These are phyloP conservation scores for Amiota mariae DNA, from an alignment of 2,888 invertebrate species.

Conservation along the genomic window DNA sequence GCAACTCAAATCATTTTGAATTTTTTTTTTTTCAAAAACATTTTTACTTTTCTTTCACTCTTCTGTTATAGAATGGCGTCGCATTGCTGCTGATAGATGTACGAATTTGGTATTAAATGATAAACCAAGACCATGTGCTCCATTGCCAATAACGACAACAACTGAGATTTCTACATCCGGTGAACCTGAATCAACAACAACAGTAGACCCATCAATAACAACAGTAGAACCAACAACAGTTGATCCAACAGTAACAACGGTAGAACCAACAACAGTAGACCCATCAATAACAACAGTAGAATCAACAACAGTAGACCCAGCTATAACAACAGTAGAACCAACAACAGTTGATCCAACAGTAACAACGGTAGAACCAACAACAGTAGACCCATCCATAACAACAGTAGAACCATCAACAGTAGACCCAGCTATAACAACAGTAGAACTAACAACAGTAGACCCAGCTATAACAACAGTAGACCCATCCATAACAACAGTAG, in stretches of 20 bases:
- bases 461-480: too few relatives aligned
- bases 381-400: neutral
- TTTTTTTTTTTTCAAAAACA: too few relatives aligned
- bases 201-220: neutral
- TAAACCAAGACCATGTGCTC: constrained; percentile 39
- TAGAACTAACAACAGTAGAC: too few relatives aligned
- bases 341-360: neutral
- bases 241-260: neutral
- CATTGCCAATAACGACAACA: neutral
- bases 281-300: too few relatives aligned
- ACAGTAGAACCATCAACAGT: too few relatives aligned
- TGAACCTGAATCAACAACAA: neutral
- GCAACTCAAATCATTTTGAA: neutral
- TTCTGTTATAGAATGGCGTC: constrained; percentile 48
- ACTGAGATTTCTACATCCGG: neutral
- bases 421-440: neutral
- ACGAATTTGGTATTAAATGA: constrained; percentile 47
- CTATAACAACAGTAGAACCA: too few relatives aligned
- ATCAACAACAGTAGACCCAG: too few relatives aligned
- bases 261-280: neutral
- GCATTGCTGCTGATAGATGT: constrained; percentile 44
- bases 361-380: constrained; percentile 11
- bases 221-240: neutral
- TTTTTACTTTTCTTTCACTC: neutral
- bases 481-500: too few relatives aligned